These are phyloP conservation scores for Lates calcarifer DNA, from an alignment of 2,113 vertebrate species.

Conservation along the genomic window DNA sequence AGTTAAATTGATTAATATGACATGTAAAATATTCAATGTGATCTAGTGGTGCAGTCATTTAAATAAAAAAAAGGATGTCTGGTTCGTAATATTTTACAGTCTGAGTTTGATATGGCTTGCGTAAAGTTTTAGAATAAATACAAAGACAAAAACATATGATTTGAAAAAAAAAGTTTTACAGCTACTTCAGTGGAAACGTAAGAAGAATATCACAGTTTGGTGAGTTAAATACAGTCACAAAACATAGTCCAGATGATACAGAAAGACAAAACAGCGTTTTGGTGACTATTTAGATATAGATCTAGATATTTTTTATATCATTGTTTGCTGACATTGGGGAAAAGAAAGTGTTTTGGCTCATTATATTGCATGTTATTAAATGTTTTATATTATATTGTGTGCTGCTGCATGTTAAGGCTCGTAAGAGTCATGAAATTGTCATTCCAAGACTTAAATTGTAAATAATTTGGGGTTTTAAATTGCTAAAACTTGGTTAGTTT, in stretches of 20 bases:
- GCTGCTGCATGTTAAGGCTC: background rate
- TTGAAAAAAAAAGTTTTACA: background rate
- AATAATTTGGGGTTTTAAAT: background rate
- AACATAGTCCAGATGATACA: background rate
- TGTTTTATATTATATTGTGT: background rate
- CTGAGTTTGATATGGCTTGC: background rate
- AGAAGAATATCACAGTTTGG: background rate
- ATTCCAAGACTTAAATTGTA: background rate
- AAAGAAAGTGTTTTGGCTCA: background rate
- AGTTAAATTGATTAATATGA: background rate
- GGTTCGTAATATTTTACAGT: background rate
- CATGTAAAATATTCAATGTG: background rate
- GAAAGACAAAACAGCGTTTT: background rate
- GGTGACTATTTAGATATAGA: too few relatives aligned
- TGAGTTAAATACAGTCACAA: background rate
- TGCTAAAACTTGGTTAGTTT: background rate
- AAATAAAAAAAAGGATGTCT: background rate
- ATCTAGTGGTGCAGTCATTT: background rate
- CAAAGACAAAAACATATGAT: background rate
- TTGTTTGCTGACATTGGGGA: background rate
- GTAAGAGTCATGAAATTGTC: background rate
- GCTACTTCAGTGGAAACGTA: background rate
- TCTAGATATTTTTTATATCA: too few relatives aligned
- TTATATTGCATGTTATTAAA: background rate
- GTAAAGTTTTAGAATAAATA: background rate